These are phyloP conservation scores for Incurvaria masculella DNA, from an alignment of 2,888 invertebrate species.

Conservation along the genomic window DNA sequence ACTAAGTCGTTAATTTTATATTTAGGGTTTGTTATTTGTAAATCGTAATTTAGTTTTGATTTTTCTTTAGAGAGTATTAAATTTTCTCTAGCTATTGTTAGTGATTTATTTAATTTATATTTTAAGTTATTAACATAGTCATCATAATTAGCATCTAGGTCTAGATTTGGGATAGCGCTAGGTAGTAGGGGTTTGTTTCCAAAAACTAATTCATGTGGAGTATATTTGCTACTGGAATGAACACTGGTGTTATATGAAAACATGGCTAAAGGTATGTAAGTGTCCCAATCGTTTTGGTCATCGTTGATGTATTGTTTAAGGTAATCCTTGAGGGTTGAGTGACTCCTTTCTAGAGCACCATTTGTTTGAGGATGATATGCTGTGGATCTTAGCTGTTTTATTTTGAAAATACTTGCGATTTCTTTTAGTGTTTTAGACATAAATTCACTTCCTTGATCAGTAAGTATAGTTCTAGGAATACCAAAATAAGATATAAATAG, in stretches of 20 bases:
- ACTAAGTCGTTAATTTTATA: background rate
- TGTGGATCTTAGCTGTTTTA: slow-evolving; percentile 21
- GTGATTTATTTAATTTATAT: background rate
- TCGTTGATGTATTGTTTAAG: slow-evolving; percentile 20
- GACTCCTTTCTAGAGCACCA: slow-evolving; percentile 22
- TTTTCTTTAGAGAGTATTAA: background rate
- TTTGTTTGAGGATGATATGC: slow-evolving; percentile 22
- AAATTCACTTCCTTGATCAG: slow-evolving; percentile 49
- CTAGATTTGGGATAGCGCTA: slow-evolving; percentile 13
- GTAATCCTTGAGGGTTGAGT: slow-evolving; percentile 21
- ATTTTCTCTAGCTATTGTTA: background rate
- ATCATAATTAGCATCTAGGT: slow-evolving; percentile 3
- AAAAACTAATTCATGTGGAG: background rate
- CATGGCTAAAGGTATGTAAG: background rate
- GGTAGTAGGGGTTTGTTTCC: background rate
- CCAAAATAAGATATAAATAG: background rate
- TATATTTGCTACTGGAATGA: background rate
- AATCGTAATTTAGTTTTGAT: too few species aligned
- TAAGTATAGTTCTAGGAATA: slow-evolving; percentile 48
- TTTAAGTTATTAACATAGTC: background rate
- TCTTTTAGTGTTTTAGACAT: slow-evolving; percentile 20
- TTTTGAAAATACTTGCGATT: slow-evolving; percentile 19
- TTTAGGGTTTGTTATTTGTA: too few species aligned
- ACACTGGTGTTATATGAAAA: background rate
- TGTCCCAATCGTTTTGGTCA: slow-evolving; percentile 22